A percentile compares a stretch with the other conserved stretches of the same genome.
phyloP scores from a whole-genome alignment of 1,140 invertebrate species.

The Hyles euphorbiae region DNA sequence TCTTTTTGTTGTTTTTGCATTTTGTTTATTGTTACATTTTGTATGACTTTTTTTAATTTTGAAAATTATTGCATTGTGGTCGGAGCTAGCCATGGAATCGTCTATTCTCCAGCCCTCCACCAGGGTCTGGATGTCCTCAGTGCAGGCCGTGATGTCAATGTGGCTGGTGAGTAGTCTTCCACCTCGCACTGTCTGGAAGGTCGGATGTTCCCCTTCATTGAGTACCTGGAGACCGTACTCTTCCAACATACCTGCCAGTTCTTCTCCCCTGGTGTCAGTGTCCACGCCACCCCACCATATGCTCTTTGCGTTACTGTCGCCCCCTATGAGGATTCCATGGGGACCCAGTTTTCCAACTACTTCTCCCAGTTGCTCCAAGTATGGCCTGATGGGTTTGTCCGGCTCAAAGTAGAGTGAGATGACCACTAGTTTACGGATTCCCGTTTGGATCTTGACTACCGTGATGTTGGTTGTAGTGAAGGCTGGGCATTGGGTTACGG shows the following conservation, averaged over 20 bases:
- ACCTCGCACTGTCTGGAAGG: background rate
- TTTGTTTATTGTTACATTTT: conserved; percentile 6
- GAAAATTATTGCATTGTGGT: conserved; percentile 1
- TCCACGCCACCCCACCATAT: background rate
- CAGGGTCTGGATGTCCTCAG: background rate
- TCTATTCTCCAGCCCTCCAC: background rate
- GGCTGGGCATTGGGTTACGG: conserved; percentile 5
- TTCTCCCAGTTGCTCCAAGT: no score
- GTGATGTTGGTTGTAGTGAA: conserved; percentile 7
- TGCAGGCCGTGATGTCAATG: conserved; percentile 11
- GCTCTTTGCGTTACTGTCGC: conserved; percentile 9
- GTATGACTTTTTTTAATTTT: background rate
- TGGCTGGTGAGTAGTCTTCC: background rate
- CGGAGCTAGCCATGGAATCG: background rate
- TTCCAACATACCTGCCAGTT: background rate
- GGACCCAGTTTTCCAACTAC: no score
- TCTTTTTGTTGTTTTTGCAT: conserved; percentile 16
- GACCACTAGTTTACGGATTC: background rate
- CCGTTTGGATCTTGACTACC: background rate
- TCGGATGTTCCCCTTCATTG: background rate
- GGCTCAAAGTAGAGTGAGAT: conserved; percentile 10
- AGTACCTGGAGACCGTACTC: conserved; percentile 10
- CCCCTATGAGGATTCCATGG: conserved; percentile 6
- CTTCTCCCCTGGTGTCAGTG: conserved; percentile 11
- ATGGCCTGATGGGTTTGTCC: no score